Conservation (phyloP, 1,140 invertebrate genomes). For the Leptonema lineaticorne region DNA sequence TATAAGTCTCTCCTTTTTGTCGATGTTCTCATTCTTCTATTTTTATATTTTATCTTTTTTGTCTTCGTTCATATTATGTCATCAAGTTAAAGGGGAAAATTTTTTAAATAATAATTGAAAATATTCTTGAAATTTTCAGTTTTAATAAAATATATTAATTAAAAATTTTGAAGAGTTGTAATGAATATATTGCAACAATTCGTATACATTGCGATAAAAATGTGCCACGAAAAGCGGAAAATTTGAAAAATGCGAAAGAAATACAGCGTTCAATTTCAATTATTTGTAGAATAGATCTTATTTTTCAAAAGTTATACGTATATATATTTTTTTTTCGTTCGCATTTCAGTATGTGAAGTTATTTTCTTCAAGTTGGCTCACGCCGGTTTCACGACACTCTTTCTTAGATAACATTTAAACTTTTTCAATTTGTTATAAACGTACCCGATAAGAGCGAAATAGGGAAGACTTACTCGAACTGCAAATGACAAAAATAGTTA, state of each 20-base stretch:
- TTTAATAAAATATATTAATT: neutral
- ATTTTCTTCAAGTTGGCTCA: slow-evolving; percentile 4
- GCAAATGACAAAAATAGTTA: slow-evolving; percentile 33
- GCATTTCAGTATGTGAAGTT: neutral
- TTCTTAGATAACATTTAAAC: slow-evolving; percentile 30
- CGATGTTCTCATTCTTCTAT: neutral
- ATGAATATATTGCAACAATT: too few species aligned
- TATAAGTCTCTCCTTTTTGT: slow-evolving; percentile 13
- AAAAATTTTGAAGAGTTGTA: neutral
- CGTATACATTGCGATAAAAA: too few species aligned
- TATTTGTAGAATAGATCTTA: neutral
- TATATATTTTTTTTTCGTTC: neutral
- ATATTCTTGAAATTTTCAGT: neutral
- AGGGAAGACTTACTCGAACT: slow-evolving; percentile 27
- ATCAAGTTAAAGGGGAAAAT: slow-evolving; percentile 14
- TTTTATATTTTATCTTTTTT: slow-evolving; percentile 8
- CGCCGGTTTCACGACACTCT: slow-evolving; percentile 2
- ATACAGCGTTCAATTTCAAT: neutral
- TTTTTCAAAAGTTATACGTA: too few species aligned
- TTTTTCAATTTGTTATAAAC: slow-evolving; percentile 32
- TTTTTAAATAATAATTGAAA: neutral
- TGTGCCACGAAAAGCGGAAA: too few species aligned
- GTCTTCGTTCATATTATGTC: slow-evolving; percentile 12
- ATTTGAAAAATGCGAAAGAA: too few species aligned
- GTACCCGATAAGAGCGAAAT: slow-evolving; percentile 27